A percentile compares a stretch with the other conserved stretches of the same genome.
phyloP scores from a whole-genome alignment of 2,797 vertebrate species.

The Gorsachius magnificus region DNA sequence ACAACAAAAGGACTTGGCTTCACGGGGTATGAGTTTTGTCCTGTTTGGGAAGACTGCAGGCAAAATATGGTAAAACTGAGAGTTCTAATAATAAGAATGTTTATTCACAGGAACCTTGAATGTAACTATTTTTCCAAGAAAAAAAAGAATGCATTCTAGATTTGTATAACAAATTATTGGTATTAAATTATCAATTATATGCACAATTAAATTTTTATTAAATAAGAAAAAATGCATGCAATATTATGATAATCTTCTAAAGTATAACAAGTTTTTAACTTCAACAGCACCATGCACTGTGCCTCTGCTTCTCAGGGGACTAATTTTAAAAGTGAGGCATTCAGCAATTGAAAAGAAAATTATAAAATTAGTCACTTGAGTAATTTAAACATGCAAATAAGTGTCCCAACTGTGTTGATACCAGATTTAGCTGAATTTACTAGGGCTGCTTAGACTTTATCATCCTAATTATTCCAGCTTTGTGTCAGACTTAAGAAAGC shows the following conservation, averaged over 20 bases:
- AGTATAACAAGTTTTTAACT: constrained; percentile 73
- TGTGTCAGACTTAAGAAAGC: constrained; percentile 63
- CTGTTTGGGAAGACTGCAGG: neutral
- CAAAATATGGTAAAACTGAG: neutral
- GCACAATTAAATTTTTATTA: constrained; percentile 82
- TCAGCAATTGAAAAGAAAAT: constrained; percentile 76
- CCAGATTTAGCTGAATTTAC: constrained; percentile 74
- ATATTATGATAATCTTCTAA: constrained; percentile 72
- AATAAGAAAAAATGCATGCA: constrained; percentile 73
- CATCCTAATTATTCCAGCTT: constrained; percentile 69
- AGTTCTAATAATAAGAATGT: neutral
- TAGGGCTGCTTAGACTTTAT: constrained; percentile 57
- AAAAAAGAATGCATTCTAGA: constrained; percentile 46
- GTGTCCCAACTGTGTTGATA: constrained; percentile 67
- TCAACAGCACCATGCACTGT: constrained; percentile 63
- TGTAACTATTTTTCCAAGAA: constrained; percentile 20
- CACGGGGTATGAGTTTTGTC: neutral
- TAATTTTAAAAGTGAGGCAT: constrained; percentile 70
- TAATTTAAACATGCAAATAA: constrained; percentile 77
- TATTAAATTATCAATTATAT: constrained; percentile 81
- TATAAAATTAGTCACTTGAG: constrained; percentile 77
- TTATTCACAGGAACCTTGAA: neutral
- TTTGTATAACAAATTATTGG: constrained; percentile 72
- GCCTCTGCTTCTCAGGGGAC: constrained; percentile 68
- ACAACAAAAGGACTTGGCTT: neutral